Evolutionary conservation across 1,140 invertebrate species (phyloP).

Genomic region (Heliconius congener): DNA sequence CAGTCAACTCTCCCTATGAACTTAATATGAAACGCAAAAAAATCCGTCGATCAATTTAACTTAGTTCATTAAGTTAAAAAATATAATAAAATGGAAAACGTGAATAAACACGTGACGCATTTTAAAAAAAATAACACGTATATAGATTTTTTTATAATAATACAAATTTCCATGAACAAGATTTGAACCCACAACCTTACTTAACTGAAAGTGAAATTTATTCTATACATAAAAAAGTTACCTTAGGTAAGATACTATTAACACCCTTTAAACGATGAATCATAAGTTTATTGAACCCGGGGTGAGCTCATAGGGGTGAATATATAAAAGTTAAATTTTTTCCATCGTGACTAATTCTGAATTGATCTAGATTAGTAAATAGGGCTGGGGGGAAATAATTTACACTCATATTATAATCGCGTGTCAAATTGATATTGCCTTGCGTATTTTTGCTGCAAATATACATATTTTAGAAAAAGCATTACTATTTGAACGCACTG

Average conservation of each 20-base stretch:
- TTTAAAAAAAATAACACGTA: no score
- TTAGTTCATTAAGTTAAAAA: no score
- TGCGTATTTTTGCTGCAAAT: not conserved
- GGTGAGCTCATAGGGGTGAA: not conserved
- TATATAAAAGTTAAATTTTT: not conserved
- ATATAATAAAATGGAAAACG: no score
- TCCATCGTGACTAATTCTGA: not conserved
- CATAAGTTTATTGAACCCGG: not conserved
- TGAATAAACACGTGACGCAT: no score
- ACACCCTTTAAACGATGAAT: conserved; percentile 8
- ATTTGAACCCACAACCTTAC: not conserved
- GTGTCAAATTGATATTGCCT: not conserved
- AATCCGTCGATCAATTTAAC: no score
- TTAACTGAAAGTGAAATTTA: not conserved
- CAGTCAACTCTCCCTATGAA: no score
- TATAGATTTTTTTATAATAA: no score
- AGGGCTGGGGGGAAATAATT: not conserved
- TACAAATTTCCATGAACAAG: no score
- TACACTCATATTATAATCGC: not conserved
- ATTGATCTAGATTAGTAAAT: conserved; percentile 1
- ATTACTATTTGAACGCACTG: no score
- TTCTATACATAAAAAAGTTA: not conserved
- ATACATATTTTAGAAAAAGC: no score
- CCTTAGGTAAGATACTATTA: not conserved
- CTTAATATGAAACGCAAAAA: no score